Percentiles rank a stretch among this genome's conserved stretches.
These are phyloP conservation scores for Phoeniculus purpureus DNA, from an alignment of 2,797 vertebrate genomes.

Conservation along the genomic window DNA sequence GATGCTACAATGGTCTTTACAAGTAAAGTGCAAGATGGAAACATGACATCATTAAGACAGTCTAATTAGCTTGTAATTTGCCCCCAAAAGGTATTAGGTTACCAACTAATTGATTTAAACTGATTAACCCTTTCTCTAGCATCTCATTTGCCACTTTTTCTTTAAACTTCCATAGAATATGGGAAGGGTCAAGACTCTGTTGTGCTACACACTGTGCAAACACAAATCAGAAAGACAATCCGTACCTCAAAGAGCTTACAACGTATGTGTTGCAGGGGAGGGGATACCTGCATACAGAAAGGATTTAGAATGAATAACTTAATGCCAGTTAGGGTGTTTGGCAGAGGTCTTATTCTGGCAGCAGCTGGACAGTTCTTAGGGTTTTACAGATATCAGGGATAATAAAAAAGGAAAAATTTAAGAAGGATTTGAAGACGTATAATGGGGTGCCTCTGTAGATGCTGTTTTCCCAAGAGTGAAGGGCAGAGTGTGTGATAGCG, in stretches of 20 bases:
- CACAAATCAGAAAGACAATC: slow-evolving; percentile 52
- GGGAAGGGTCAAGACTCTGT: slow-evolving; percentile 54
- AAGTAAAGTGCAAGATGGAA: slow-evolving; percentile 63
- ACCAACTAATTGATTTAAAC: slow-evolving; percentile 67
- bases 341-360: background rate
- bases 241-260: background rate
- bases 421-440: slow-evolving; percentile 23
- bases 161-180: slow-evolving; percentile 33
- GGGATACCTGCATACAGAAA: slow-evolving; percentile 51
- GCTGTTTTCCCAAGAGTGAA: slow-evolving; percentile 32
- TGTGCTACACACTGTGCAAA: slow-evolving; percentile 47
- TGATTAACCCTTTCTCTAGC: slow-evolving; percentile 64
- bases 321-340: background rate
- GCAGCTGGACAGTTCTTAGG: background rate
- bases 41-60: slow-evolving; percentile 62
- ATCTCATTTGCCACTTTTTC: slow-evolving; percentile 30
- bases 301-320: slow-evolving; percentile 18
- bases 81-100: slow-evolving; percentile 58
- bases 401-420: background rate
- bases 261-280: background rate
- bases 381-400: background rate
- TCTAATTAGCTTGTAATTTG: slow-evolving; percentile 66
- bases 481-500: slow-evolving; percentile 7
- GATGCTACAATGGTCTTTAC: background rate
- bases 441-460: slow-evolving; percentile 18